Evolutionary conservation across 37 sponge, comb jelly and placozoan species (phyloP), one percentile per base, ranked within the genome.

Genomic region (Theonella swinhoei): DNA sequence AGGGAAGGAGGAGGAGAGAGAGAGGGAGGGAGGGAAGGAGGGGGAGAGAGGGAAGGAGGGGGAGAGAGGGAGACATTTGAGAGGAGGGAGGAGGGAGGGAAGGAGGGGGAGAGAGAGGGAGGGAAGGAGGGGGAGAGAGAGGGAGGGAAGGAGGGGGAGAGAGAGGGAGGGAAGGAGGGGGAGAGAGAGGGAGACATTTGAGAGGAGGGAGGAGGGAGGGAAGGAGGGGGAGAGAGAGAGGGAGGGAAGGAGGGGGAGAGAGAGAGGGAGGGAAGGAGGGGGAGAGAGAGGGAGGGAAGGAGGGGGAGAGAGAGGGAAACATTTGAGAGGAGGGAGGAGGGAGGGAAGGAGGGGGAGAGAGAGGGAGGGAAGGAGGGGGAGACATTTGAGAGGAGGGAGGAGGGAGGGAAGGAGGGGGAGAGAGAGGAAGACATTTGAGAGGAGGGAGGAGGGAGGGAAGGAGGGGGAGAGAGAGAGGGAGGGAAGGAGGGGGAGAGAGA

Each of bases 61-160:
- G 72, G 39, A 22, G 72, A 36, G 29, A 38, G 32, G 29, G 35
- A 23, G 7, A 65, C 66, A 65, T 65, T 65, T 7, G 19, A 23
- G 30, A 65, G 7, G 30, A 65, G 67, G 67, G 67, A n/a, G n/a
- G 67, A n/a, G n/a, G 30, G 67, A n/a, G 60, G 19, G 68, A n/a
- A 24, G 26, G 68, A 24, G 26, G 68, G 28, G 26, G 68, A 24
- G 26, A 28, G n/a, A 28, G 68, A 24, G 68, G 26, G 28, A 28
- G 26, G 28, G 68, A n/a, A 24, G 68, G 26, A 24, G 68, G 68
- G n/a, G 68, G 68, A 66, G 68, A 28, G n/a, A 28, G 26, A 24
- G 68, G 68, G n/a, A 28, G 68, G n/a, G 68, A 28, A 66, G 68
- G 26, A 24, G 68, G 68, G n/a, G 68, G 68, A 66, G 68, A 28